These are phyloP conservation scores for Odocoileus hemionus DNA, from an alignment of 2,113 vertebrate species.

Conservation along the genomic window DNA sequence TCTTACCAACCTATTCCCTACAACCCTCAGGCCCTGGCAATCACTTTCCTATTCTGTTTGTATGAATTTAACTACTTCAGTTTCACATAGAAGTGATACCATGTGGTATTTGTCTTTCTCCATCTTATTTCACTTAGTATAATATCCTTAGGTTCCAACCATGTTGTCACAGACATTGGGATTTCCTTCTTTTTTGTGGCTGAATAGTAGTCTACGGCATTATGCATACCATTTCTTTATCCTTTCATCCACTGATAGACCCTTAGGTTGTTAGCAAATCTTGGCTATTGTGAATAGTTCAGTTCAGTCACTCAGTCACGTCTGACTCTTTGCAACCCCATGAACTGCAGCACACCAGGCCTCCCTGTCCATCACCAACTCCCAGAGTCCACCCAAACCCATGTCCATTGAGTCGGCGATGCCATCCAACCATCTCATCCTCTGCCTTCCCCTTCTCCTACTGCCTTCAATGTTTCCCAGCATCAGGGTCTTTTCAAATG, in stretches of 20 bases:
- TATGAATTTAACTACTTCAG: not conserved
- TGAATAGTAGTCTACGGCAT: not conserved
- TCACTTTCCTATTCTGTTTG: not conserved
- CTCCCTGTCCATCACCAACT: no score
- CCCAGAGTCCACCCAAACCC: no score
- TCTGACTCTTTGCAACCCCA: no score
- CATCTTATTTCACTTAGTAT: not conserved
- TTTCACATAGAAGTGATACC: not conserved
- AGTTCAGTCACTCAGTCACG: no score
- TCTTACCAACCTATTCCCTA: not conserved
- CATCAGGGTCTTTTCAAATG: no score
- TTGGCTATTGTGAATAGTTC: not conserved
- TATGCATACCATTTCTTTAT: not conserved
- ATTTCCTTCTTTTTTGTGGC: not conserved
- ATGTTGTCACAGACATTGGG: not conserved
- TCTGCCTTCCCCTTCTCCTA: no score
- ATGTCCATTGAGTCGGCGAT: no score
- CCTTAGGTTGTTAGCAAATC: not conserved
- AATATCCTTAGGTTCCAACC: not conserved
- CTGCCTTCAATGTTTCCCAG: no score
- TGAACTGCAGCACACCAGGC: no score
- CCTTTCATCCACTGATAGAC: not conserved
- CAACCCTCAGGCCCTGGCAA: not conserved
- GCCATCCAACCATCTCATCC: no score
- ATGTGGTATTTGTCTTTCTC: not conserved